Conservation (phyloP, 1,140 invertebrate species). For the Saxidomus purpurata region DNA sequence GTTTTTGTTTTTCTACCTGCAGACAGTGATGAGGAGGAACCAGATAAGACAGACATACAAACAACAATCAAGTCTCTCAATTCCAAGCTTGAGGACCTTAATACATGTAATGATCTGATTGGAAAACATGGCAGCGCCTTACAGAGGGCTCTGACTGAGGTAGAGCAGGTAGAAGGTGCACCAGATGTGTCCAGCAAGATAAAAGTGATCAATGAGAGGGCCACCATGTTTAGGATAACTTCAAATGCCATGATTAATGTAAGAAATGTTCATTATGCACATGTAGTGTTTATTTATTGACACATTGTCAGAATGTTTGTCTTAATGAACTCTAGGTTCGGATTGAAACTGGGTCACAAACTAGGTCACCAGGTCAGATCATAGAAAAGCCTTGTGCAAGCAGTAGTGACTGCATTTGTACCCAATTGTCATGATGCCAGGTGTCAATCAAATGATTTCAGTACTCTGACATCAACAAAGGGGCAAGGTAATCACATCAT, state of each 20-base stretch:
- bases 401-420: no score
- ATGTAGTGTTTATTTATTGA: no score
- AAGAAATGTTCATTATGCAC: no score
- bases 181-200: conserved; percentile 89
- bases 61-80: conserved; percentile 89
- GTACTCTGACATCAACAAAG: no score
- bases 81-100: conserved; percentile 93
- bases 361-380: no score
- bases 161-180: conserved; percentile 91
- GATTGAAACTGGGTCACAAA: no score
- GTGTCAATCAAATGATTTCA: no score
- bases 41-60: conserved; percentile 88
- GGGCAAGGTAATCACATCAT: no score
- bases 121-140: conserved; percentile 94
- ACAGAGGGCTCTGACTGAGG: conserved; percentile 93
- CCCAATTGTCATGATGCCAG: no score
- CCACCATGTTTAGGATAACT: conserved; percentile 97
- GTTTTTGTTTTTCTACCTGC: conserved; percentile 74
- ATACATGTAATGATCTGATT: conserved; percentile 96
- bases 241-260: conserved; percentile 98
- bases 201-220: conserved; percentile 95
- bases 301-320: no score
- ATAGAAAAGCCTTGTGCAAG: no score
- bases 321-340: no score
- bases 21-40: conserved; percentile 91